A percentile compares a stretch with the other conserved stretches of the same genome.
phyloP scores from a whole-genome alignment of 2,888 invertebrate genomes.

The Lasius platythorax region DNA sequence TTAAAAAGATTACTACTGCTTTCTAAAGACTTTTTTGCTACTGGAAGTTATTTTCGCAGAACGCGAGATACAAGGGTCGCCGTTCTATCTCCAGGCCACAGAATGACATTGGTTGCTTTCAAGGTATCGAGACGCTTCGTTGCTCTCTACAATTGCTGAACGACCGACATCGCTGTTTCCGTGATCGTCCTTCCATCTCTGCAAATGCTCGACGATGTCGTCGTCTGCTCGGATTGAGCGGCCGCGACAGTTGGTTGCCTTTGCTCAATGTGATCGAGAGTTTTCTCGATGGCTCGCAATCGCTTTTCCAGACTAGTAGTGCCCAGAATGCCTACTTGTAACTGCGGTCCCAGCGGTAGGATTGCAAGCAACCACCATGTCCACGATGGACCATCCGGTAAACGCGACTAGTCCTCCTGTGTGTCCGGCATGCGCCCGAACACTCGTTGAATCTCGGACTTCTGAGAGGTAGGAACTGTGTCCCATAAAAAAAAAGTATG shows the following conservation, averaged over 20 bases:
- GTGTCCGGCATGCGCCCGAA: slow-evolving; percentile 92
- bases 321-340: slow-evolving; percentile 92
- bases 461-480: slow-evolving; percentile 88
- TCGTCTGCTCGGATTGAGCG: slow-evolving; percentile 81
- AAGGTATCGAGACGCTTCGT: slow-evolving; percentile 6
- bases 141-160: slow-evolving; percentile 78
- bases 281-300: slow-evolving; percentile 92
- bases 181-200: slow-evolving; percentile 78
- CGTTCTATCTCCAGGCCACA: slow-evolving; percentile 28
- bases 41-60: background rate
- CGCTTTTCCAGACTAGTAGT: slow-evolving; percentile 93
- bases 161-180: slow-evolving; percentile 78
- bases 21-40: background rate
- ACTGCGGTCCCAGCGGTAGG: slow-evolving; percentile 92
- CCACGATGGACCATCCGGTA: slow-evolving; percentile 95
- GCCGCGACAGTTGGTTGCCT: slow-evolving; percentile 86
- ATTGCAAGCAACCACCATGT: slow-evolving; percentile 97
- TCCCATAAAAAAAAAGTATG: too few species aligned
- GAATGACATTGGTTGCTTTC: slow-evolving; percentile 26
- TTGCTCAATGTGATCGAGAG: slow-evolving; percentile 89
- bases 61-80: background rate
- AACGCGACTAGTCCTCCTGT: slow-evolving; percentile 89
- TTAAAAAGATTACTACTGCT: background rate
- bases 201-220: slow-evolving; percentile 83
- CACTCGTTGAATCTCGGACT: slow-evolving; percentile 91